Conservation (phyloP, 2,888 invertebrate species). For the Mesorhabditis spiculigera region DNA sequence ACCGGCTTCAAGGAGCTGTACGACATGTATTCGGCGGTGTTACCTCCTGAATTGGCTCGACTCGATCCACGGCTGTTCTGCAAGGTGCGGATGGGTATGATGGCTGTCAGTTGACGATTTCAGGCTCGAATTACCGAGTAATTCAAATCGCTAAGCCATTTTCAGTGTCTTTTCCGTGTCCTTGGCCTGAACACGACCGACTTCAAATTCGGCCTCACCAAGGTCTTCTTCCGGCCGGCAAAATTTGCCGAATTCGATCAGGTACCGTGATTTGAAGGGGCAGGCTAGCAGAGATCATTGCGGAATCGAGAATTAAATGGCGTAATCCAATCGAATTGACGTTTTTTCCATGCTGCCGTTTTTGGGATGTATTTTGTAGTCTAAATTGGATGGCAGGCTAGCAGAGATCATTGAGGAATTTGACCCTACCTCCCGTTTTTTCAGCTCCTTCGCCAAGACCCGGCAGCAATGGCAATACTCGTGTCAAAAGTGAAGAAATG, state of each 20-base stretch:
- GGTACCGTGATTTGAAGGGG: slow-evolving; percentile 13
- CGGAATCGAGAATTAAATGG: background rate
- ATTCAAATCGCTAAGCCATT: slow-evolving; percentile 11
- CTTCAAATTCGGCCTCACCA: slow-evolving; percentile 92
- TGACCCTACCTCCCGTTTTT: too few species aligned
- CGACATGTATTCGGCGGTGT: slow-evolving; percentile 78
- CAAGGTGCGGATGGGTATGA: slow-evolving; percentile 67
- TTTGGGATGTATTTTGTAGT: too few species aligned
- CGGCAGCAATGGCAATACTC: slow-evolving; percentile 80
- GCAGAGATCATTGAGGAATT: too few species aligned
- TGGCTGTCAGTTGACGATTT: too few species aligned
- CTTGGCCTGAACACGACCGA: slow-evolving; percentile 87
- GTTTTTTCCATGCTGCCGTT: too few species aligned
- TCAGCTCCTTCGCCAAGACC: slow-evolving; percentile 80
- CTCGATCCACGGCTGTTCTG: slow-evolving; percentile 85
- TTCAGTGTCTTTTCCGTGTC: slow-evolving; percentile 86
- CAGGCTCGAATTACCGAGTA: too few species aligned
- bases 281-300: background rate
- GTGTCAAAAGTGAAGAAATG: slow-evolving; percentile 85
- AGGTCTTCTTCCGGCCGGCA: slow-evolving; percentile 95
- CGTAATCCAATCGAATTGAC: too few species aligned
- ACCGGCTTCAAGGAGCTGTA: slow-evolving; percentile 85
- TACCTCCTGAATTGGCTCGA: slow-evolving; percentile 78
- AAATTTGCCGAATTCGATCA: slow-evolving; percentile 80
- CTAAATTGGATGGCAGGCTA: too few species aligned